Percentiles rank a stretch among this genome's conserved stretches.
Evolutionary conservation across 1,140 invertebrate genomes (phyloP).

Genomic region (Whitmania pigra): DNA sequence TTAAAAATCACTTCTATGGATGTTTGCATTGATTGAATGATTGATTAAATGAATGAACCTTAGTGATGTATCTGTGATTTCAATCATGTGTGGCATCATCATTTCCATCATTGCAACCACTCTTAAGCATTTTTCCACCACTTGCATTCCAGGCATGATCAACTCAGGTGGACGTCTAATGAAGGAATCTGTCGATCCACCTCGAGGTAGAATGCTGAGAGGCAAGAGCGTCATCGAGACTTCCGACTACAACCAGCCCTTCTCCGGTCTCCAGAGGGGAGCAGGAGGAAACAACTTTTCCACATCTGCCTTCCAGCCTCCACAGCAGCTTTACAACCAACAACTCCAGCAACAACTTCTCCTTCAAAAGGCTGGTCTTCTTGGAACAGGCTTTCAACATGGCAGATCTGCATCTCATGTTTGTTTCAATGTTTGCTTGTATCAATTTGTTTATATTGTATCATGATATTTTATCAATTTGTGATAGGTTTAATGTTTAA

Average conservation of each 20-base stretch:
- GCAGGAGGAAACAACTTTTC: neutral
- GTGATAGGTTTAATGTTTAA: too few relatives aligned
- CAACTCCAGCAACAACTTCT: conserved; percentile 9
- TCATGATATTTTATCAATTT: too few relatives aligned
- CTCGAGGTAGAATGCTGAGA: neutral
- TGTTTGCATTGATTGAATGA: too few relatives aligned
- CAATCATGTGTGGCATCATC: too few relatives aligned
- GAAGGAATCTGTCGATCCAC: neutral
- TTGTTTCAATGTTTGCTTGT: neutral
- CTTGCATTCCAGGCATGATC: neutral
- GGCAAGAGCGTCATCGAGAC: conserved; percentile 7
- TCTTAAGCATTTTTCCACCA: neutral
- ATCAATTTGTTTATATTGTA: neutral
- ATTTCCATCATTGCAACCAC: neutral
- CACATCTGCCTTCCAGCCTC: neutral
- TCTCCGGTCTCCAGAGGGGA: neutral
- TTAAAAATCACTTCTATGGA: too few relatives aligned
- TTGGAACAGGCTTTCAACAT: neutral
- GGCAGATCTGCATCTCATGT: neutral
- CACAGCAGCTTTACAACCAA: neutral
- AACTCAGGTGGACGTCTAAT: neutral
- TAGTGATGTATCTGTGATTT: too few relatives aligned
- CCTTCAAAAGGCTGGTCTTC: neutral
- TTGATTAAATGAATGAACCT: too few relatives aligned
- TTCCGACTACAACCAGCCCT: neutral